Evolutionary conservation across 2,888 invertebrate species (phyloP).

Genomic region (Halictus ligatus): DNA sequence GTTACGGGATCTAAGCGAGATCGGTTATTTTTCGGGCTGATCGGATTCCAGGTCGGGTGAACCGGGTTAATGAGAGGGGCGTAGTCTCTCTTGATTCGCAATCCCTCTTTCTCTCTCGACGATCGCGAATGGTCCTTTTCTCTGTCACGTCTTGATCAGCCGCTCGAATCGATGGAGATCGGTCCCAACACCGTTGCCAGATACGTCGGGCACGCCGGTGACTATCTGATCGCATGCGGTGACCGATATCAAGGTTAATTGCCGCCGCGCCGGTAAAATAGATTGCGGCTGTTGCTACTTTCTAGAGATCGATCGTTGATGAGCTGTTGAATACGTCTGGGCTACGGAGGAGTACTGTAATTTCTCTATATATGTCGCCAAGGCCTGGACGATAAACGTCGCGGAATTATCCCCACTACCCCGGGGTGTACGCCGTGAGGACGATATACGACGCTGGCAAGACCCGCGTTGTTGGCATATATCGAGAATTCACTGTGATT

Average conservation of each 20-base stretch:
- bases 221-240: background rate
- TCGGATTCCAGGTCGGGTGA: constrained; percentile 47
- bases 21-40: constrained; percentile 28
- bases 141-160: constrained; percentile 39
- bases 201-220: background rate
- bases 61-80: constrained; percentile 52
- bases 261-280: background rate
- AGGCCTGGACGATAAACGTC: no score
- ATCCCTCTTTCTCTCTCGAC: background rate
- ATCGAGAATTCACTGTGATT: no score
- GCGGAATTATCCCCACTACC: no score
- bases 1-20: constrained; percentile 32
- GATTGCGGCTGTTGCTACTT: background rate
- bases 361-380: no score
- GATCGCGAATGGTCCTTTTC: constrained; percentile 4
- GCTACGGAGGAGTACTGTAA: background rate
- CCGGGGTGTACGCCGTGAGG: no score
- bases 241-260: background rate
- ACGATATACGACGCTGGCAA: no score
- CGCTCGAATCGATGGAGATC: background rate
- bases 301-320: background rate
- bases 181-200: constrained; percentile 4
- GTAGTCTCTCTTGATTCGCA: constrained; percentile 12
- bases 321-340: background rate
- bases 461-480: no score